These are phyloP conservation scores for Drosophila putrida DNA, from an alignment of 2,888 invertebrate genomes.

Conservation along the genomic window DNA sequence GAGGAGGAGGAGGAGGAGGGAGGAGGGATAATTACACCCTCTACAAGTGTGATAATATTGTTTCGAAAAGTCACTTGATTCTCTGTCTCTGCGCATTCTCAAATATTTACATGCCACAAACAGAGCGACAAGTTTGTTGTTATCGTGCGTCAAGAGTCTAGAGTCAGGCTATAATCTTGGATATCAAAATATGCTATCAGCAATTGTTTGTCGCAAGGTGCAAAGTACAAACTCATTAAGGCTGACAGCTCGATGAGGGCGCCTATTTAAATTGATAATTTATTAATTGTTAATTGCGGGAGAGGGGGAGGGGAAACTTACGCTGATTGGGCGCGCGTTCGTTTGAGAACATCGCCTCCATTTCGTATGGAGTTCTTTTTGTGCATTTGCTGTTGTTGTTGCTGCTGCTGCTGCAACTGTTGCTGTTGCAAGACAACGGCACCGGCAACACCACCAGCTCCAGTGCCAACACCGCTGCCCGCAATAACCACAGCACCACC, in stretches of 20 bases:
- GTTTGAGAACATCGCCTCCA: slow-evolving; percentile 88
- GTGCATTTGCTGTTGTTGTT: slow-evolving; percentile 85
- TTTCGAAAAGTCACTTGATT: slow-evolving; percentile 21
- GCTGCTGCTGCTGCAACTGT: slow-evolving; percentile 59
- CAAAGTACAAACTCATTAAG: slow-evolving; percentile 47
- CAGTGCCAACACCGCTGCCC: slow-evolving; percentile 84
- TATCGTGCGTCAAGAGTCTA: slow-evolving; percentile 25
- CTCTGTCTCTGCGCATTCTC: slow-evolving; percentile 6
- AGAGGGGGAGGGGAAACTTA: slow-evolving; percentile 86
- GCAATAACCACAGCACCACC: slow-evolving; percentile 85
- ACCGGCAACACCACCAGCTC: slow-evolving; percentile 58
- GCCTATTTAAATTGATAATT: not conserved
- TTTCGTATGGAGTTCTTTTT: slow-evolving; percentile 89
- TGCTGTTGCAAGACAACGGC: slow-evolving; percentile 50
- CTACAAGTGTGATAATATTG: not conserved
- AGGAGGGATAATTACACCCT: not conserved
- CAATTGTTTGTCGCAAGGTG: slow-evolving; percentile 32
- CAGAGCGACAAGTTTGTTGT: slow-evolving; percentile 8
- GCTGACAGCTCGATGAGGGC: slow-evolving; percentile 12
- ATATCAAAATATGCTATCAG: slow-evolving; percentile 22
- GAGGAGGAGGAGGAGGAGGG: not conserved
- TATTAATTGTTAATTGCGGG: slow-evolving; percentile 2
- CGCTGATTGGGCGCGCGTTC: slow-evolving; percentile 89
- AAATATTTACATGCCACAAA: slow-evolving; percentile 38
- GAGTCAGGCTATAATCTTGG: slow-evolving; percentile 20